These are phyloP conservation scores for Laspeyria flexula DNA, from an alignment of 2,888 invertebrate genomes.

Conservation along the genomic window DNA sequence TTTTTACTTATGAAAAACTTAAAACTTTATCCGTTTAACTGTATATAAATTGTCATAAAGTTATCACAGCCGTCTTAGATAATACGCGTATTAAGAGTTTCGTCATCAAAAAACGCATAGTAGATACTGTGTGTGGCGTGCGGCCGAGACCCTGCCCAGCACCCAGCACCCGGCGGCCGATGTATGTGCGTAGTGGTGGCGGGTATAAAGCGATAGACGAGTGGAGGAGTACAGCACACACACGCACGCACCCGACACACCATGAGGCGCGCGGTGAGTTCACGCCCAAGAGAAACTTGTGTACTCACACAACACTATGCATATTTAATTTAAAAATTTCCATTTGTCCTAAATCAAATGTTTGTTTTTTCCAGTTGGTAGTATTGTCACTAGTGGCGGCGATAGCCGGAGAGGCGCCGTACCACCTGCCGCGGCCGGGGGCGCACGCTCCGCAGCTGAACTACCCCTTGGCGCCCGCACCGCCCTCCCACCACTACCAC, in stretches of 20 bases:
- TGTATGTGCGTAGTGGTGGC: conserved; percentile 63
- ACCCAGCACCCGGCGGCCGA: too few relatives aligned
- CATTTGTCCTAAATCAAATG: conserved; percentile 19
- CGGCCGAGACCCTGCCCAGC: conserved; percentile 45
- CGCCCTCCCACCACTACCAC: conserved; percentile 40
- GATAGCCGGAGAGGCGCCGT: conserved; percentile 74
- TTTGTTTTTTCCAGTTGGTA: conserved; percentile 64
- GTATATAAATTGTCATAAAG: conserved; percentile 2
- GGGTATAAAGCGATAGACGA: conserved; percentile 69
- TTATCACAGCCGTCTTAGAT: conserved; percentile 13
- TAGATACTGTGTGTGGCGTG: conserved; percentile 35
- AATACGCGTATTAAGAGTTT: conserved; percentile 29
- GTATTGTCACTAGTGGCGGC: conserved; percentile 68
- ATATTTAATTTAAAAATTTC: conserved; percentile 42
- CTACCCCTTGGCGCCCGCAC: conserved; percentile 55
- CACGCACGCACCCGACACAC: conserved; percentile 58
- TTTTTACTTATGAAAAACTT: neutral
- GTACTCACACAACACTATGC: conserved; percentile 37
- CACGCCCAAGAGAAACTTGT: conserved; percentile 63
- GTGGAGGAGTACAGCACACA: conserved; percentile 58
- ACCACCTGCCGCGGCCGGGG: conserved; percentile 71
- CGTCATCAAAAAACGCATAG: conserved; percentile 39
- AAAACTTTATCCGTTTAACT: neutral
- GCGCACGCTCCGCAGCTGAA: conserved; percentile 59
- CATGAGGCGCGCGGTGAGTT: conserved; percentile 82